Evolutionary conservation across 2,888 invertebrate genomes (phyloP), one percentile per base, ranked within the genome.

Genomic region (Drosophila paranaensis): DNA sequence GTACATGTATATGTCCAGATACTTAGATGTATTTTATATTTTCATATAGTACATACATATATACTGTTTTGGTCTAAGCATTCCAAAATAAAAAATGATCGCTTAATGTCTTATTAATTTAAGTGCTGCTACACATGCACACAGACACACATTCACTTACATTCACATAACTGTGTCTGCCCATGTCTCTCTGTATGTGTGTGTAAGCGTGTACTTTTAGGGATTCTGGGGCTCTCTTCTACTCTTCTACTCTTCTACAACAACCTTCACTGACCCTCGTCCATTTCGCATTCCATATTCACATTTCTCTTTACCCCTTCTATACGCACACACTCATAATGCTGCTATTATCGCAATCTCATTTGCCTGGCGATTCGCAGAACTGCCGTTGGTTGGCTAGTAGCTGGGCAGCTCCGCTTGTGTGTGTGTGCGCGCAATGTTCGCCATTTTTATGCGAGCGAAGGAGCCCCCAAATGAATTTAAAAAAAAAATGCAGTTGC

Each of bases 341-440:
- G 40, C 48, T 65, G 70, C 61, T 65, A 77, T 80, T 82, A 77
- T 79, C 70, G 72, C 69, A 82, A 69, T 79, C 60, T 73, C 82
- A 74, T 85, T 82, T 82, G 75, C 76, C 67, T 58, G 53, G 55
- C 68, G 62, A 79, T 69, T 74, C 74, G 71, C 74, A 82, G 71
- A 63, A 85, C 58, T 77, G 77, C 77, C 69, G 82, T 79, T 85
- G 82, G 82, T 69, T 73, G 66, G 43, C 62, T 66, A 60, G 55
- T 58, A 48, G 64, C 60, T 66, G 65, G 68, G 62, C 77, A 64
- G 48, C 60, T 51, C 63, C 43, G 67, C 40, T 68, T 64, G n/a
- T 48, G 48, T 30, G 10, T 48, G 30, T 30, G 30, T 30, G 30
- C 14, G 25, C 13, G 25, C 8, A 50, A 62, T 65, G 37, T 53